These are phyloP conservation scores for Dusona sp. DNA, from an alignment of 2,888 invertebrate species.

Conservation along the genomic window DNA sequence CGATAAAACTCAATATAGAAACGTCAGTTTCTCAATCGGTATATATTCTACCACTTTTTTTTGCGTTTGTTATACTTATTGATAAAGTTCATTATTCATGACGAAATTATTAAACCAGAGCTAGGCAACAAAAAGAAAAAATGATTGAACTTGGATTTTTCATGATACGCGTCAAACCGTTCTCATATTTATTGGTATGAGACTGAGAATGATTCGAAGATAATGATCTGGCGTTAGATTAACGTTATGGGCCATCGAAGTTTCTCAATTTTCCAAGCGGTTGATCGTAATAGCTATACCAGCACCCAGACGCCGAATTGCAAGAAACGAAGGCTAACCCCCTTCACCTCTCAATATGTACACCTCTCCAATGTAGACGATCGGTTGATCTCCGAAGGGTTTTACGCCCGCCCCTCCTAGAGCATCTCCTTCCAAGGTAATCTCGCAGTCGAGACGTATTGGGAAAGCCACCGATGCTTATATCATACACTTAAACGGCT, in stretches of 20 bases:
- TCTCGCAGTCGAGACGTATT: slow-evolving; percentile 53
- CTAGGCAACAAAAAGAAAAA: background rate
- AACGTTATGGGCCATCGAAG: slow-evolving; percentile 42
- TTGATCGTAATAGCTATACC: slow-evolving; percentile 41
- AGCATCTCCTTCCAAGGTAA: slow-evolving; percentile 38
- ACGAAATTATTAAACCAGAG: background rate
- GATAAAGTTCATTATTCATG: background rate
- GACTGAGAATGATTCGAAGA: slow-evolving; percentile 4
- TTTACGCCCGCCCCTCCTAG: slow-evolving; percentile 34
- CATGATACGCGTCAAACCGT: background rate
- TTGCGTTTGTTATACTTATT: background rate
- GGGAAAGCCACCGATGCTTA: slow-evolving; percentile 33
- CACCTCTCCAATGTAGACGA: slow-evolving; percentile 20
- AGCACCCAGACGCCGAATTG: slow-evolving; percentile 9
- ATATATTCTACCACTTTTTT: background rate
- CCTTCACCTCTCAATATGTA: slow-evolving; percentile 16
- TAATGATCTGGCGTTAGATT: slow-evolving; percentile 9
- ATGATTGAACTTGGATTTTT: background rate
- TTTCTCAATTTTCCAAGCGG: slow-evolving; percentile 65
- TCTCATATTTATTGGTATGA: background rate
- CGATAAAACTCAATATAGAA: background rate
- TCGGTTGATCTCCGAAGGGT: slow-evolving; percentile 49
- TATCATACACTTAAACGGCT: slow-evolving; percentile 6
- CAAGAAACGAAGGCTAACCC: slow-evolving; percentile 19
- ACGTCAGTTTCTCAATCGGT: background rate